Evolutionary conservation across 2,113 vertebrate genomes (phyloP).

Genomic region (Alethe diademata): DNA sequence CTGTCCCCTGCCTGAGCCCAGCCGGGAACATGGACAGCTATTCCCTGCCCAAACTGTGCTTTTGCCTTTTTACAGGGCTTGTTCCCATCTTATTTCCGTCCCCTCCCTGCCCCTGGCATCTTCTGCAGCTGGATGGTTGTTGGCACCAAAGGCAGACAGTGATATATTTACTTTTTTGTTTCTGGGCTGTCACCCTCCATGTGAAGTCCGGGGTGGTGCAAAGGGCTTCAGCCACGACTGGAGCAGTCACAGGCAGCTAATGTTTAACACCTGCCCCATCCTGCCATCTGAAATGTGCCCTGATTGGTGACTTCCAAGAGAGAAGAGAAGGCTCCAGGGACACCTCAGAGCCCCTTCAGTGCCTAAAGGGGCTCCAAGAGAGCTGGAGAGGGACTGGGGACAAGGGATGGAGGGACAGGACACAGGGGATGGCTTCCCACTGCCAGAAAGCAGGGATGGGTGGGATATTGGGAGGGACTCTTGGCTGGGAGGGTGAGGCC

Average conservation of each 20-base stretch:
- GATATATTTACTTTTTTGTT: fast-evolving
- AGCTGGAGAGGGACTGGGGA: not conserved
- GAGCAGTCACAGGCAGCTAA: not conserved
- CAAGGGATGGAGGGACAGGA: not conserved
- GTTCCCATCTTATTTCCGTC: fast-evolving
- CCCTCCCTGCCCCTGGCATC: not conserved
- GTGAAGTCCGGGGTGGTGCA: not conserved
- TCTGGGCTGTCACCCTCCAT: fast-evolving
- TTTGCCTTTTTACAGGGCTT: not conserved
- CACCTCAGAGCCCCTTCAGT: fast-evolving
- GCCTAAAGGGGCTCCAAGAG: not conserved
- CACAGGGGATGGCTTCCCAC: not conserved
- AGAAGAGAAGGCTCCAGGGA: not conserved
- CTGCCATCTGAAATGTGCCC: not conserved
- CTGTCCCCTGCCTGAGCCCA: not conserved
- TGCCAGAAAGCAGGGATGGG: fast-evolving
- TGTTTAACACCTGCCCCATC: not conserved
- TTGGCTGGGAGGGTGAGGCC: not conserved
- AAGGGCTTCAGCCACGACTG: not conserved
- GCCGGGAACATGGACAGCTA: fast-evolving
- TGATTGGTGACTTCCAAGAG: not conserved
- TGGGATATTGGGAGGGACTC: not conserved
- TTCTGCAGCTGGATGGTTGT: not conserved
- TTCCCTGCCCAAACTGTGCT: not conserved
- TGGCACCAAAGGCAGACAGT: not conserved